Base-by-base conservation (phyloP, 2,888 invertebrate species). In the Cactoblastis cactorum region DNA sequence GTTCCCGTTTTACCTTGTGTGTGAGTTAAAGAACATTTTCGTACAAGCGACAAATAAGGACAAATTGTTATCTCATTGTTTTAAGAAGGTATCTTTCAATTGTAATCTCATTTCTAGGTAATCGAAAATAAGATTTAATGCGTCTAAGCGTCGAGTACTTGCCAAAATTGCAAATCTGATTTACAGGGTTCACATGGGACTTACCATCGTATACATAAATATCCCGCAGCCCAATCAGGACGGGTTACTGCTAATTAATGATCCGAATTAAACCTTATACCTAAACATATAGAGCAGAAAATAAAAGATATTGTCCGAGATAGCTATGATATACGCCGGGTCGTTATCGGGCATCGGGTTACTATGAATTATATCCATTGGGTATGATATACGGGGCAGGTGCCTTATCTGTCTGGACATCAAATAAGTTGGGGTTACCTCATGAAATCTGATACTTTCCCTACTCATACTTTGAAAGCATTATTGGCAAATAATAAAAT, bases 321-420 rank as follows among this genome's bases (percentile, higher is more conserved):
- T 19, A 46, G 19, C 18, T 34, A 56, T 61, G 57, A 60, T 60
- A 56, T 56, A 62, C 54, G 49, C 50, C 43, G 49, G 35, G 50
- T 54, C 52, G 11, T 52, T 53, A 61, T 62, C 43, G 28, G 19
- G 19, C 63, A 66, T 69, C 69, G 54, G 51, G 57, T 61, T 61
- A 47, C 61, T 67, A 69, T 69, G 67, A 62, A 69, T 71, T 67
- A 67, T 66, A 65, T 68, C 65, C 55, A 56, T 54, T 50, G 63
- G 62, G 67, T 67, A 66, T 69, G 67, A 69, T 58, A 56, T 58
- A 59, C 51, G 50, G 45, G 35, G 46, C 38, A 37, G 22, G 28
- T 11, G 35, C 32, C 48, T 45, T 52, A 52, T 48, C 48, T 52
- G 35, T 51, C 35, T 47, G 43, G 52, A 45, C 52, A 48, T 49